Evolutionary conservation across 2,888 invertebrate genomes (phyloP).

Genomic region (Gibbula magus): DNA sequence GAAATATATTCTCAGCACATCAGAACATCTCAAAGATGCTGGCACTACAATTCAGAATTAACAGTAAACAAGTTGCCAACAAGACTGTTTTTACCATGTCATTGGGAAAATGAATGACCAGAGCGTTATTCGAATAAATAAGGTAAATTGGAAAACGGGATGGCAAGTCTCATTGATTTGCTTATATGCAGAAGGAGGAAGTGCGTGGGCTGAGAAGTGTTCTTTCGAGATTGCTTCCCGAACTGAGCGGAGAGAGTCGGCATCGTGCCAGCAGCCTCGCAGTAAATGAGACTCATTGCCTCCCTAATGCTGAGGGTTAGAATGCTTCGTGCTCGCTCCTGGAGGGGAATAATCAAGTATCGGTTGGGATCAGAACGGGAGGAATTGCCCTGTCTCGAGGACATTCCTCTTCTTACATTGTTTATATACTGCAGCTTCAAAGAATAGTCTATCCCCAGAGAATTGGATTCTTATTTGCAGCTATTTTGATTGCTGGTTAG

Average conservation of each 20-base stretch:
- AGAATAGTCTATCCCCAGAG: too few species aligned
- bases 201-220: neutral
- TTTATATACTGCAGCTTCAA: too few species aligned
- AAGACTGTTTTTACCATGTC: neutral
- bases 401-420: too few species aligned
- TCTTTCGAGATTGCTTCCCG: neutral
- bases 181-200: neutral
- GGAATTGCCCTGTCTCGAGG: too few species aligned
- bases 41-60: too few species aligned
- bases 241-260: neutral
- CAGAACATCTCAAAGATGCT: too few species aligned
- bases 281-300: neutral
- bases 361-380: too few species aligned
- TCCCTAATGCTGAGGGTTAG: neutral
- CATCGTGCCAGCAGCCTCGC: neutral
- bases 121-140: neutral
- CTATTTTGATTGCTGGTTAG: too few species aligned
- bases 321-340: neutral
- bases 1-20: too few species aligned
- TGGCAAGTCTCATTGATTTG: neutral
- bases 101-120: neutral
- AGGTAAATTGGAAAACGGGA: neutral
- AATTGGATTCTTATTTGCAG: too few species aligned
- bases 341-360: too few species aligned
- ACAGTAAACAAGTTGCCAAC: too few species aligned